A percentile compares a stretch with the other conserved stretches of the same genome.
Evolutionary conservation across 2,888 invertebrate genomes (phyloP).

Genomic region (Pyrrhia umbra): DNA sequence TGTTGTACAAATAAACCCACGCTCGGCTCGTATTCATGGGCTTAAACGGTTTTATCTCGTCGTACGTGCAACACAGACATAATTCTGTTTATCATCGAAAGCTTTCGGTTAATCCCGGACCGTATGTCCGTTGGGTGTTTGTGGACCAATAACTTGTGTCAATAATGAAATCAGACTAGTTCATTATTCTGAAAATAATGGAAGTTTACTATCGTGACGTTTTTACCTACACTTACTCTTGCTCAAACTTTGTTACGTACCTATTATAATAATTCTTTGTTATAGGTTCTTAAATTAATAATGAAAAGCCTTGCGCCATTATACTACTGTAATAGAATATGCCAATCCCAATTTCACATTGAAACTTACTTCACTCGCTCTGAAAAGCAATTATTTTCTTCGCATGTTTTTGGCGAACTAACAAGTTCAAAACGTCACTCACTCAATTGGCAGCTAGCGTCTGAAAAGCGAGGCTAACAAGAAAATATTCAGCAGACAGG

Average conservation of each 20-base stretch:
- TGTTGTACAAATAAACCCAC: conserved; percentile 17
- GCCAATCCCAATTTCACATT: not conserved
- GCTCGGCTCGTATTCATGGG: conserved; percentile 17
- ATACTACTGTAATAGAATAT: conserved; percentile 1
- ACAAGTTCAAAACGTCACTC: conserved; percentile 17
- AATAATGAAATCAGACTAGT: conserved; percentile 33
- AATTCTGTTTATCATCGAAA: conserved; percentile 33
- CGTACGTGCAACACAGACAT: conserved; percentile 30
- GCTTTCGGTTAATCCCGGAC: conserved; percentile 36
- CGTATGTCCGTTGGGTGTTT: conserved; percentile 16
- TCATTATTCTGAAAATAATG: conserved; percentile 21
- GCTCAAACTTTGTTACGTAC: too few relatives aligned
- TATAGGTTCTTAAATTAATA: not conserved
- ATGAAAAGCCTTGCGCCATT: conserved; percentile 6
- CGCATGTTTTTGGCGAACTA: not conserved
- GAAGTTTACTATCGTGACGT: not conserved
- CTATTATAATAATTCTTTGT: too few relatives aligned
- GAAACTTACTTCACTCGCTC: not conserved
- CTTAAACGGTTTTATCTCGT: conserved; percentile 33
- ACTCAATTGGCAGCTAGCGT: conserved; percentile 1
- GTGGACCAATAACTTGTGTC: conserved; percentile 27
- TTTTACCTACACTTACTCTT: not conserved
- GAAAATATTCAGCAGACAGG: conserved; percentile 30
- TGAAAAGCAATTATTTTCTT: conserved; percentile 1
- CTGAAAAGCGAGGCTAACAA: conserved; percentile 28